Percentiles rank a stretch among this genome's conserved stretches.
phyloP scores from a whole-genome alignment of 37 sponge, comb jelly and placozoan genomes.

The Bolinopsis microptera region DNA sequence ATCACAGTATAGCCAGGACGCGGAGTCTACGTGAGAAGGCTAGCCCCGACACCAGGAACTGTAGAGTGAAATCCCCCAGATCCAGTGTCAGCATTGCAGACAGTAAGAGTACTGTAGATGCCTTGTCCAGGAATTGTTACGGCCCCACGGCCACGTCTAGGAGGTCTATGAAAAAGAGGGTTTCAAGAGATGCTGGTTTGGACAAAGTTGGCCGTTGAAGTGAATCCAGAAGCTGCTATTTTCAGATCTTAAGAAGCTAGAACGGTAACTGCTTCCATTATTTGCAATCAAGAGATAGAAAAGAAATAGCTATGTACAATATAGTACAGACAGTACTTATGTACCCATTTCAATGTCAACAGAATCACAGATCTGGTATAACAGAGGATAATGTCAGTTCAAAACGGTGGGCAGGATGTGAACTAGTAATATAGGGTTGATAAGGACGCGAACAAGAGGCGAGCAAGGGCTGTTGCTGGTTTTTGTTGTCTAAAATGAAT shows the following conservation, averaged over 20 bases:
- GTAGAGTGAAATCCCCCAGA: background rate
- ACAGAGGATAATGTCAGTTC: too few species aligned
- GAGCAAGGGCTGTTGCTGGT: too few species aligned
- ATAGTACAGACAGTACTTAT: too few species aligned
- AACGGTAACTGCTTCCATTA: too few species aligned
- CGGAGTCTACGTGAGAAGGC: background rate
- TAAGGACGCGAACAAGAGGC: too few species aligned
- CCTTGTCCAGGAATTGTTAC: background rate
- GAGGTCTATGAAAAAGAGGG: background rate
- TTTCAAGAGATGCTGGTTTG: slow-evolving; percentile 11
- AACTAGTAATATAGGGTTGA: too few species aligned
- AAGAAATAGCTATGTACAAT: too few species aligned
- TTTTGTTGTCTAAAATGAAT: background rate
- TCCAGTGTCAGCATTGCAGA: background rate
- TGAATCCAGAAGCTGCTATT: background rate
- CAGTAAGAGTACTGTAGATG: background rate
- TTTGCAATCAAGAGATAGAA: too few species aligned
- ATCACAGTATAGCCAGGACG: background rate
- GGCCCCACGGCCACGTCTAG: background rate
- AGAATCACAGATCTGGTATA: too few species aligned
- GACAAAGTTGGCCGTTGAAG: slow-evolving; percentile 40
- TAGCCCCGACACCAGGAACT: background rate
- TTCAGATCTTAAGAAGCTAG: too few species aligned
- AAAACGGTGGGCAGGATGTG: too few species aligned
- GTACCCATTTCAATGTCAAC: too few species aligned